These are phyloP conservation scores for Holacanthus passer DNA, from an alignment of 2,113 vertebrate species.

Conservation along the genomic window DNA sequence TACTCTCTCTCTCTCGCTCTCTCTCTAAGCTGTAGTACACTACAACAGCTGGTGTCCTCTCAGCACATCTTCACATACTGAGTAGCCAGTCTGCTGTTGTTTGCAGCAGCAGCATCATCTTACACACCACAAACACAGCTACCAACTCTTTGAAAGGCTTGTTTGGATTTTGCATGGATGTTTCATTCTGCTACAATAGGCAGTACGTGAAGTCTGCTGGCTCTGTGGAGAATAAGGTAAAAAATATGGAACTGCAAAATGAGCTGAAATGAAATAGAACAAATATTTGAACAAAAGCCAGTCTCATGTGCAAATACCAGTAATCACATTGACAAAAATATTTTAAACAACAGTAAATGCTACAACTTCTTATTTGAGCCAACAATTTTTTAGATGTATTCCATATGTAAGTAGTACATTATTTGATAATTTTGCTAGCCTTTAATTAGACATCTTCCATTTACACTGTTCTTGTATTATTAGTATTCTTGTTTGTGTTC, in stretches of 20 bases:
- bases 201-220: not conserved
- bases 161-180: slow-evolving; percentile 33
- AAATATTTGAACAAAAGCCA: not conserved
- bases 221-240: slow-evolving; percentile 33
- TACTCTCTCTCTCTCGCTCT: not conserved
- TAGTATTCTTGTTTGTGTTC: not conserved
- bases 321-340: not conserved
- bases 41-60: slow-evolving; percentile 45
- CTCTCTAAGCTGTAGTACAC: slow-evolving; percentile 26
- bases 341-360: not conserved
- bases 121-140: slow-evolving; percentile 7
- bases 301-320: not conserved
- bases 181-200: slow-evolving; percentile 7
- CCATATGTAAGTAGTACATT: too few species aligned
- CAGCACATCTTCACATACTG: slow-evolving; percentile 8
- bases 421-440: too few species aligned
- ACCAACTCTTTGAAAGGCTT: not conserved
- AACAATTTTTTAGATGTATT: too few species aligned
- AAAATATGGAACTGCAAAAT: not conserved
- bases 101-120: slow-evolving; percentile 37
- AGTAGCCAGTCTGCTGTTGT: slow-evolving; percentile 7
- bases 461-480: not conserved
- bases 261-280: not conserved
- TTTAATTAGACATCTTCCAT: not conserved
- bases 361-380: not conserved